Evolutionary conservation across 2,113 vertebrate genomes (phyloP), one percentile per base, ranked within the genome.

Genomic region (Oreotrochilus melanogaster): DNA sequence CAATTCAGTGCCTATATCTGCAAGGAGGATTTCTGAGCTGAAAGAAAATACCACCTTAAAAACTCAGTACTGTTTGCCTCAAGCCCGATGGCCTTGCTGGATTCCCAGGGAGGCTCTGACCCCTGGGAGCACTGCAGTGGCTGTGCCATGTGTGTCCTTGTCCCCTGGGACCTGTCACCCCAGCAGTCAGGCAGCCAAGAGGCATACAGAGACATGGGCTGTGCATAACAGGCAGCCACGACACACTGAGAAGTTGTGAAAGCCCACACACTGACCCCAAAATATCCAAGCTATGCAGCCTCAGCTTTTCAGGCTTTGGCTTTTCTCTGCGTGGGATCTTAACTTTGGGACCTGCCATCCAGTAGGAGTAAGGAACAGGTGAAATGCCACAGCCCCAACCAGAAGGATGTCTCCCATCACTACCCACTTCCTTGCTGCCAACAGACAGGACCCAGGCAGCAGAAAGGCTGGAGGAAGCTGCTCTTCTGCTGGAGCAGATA

Each of bases 401-500:
- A 93, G 60, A 78, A 85, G 74, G 81, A 65, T 42, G 25, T 70
- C 88, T 66, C 14, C 67, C 51, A 21, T 47, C 11, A 4, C 64
- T 60, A 54, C 78, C 58, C 79, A 31, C 78, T 70, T 4, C 78
- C 73, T 35, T 76, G 58, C 50, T 53, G 39, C 62, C 79, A 79
- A 88, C 75, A 86, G 82, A 73, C 74, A 58, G 51, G 54, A 51
- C 53, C 76, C 84, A 78, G 56, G 33, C 87, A 75, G 87, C 21
- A 8, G 92, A 71, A 87, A 78, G 57, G 48, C 71, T 89, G 57
- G 78, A 89, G 27, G 74, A 94, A 62, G 53, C 83, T 60, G 91
- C 51, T 86, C 31, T 50, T 83, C 86, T 94, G 74, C 66, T 74
- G 95, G 84, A 96, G 86, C 91, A 92, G 91, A 86, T 35, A 95